Base-by-base conservation (phyloP, 2,797 vertebrate genomes). In the Danio tinwini region DNA sequence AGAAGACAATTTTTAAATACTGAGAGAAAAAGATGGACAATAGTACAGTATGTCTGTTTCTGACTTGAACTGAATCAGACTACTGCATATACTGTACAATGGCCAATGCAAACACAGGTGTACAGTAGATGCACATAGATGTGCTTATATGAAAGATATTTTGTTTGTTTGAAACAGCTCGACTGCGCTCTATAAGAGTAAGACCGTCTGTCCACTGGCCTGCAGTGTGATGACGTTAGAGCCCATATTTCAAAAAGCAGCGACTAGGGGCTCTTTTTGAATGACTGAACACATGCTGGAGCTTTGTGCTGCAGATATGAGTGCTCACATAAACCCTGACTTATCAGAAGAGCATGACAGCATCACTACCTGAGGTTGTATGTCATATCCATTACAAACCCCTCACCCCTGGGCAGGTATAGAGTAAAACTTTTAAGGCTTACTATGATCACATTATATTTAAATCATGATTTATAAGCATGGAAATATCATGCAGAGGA, bases 191-290 rank as follows among this genome's bases (percentile, higher is more conserved):
- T 85, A 45, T 85, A 87, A 81, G 80, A 50, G 86, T 82, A 87
- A 87, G 84, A 78, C 86, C 85, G 89, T 89, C 81, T 89, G 88
- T 85, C 52, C 53, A 76, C 83, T 87, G 85, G 88, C 87, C 56
- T 73, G 39, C 74, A 70, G 61, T 37, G 13, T 64, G 49, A 79
- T 91, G 87, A 92, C 89, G 90, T 92, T 90, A 91, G 82, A 91
- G 82, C 86, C 86, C 83, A 78, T 88, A 87, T 89, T 85, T 91
- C 87, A 63, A 64, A 83, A 72, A 83, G 81, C 84, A 85, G 68
- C 83, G 88, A 90, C 79, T 77, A 76, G 76, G 79, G 87, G 77
- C 86, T 76, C 45, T 78, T 52, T 77, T 52, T 80, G 17, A 13
- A 44, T 71, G 68, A 83, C 74, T 67, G 37, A 74, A 55, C 62